phyloP scores from a whole-genome alignment of 2,113 vertebrate species.

The Syngnathoides biaculeatus region DNA sequence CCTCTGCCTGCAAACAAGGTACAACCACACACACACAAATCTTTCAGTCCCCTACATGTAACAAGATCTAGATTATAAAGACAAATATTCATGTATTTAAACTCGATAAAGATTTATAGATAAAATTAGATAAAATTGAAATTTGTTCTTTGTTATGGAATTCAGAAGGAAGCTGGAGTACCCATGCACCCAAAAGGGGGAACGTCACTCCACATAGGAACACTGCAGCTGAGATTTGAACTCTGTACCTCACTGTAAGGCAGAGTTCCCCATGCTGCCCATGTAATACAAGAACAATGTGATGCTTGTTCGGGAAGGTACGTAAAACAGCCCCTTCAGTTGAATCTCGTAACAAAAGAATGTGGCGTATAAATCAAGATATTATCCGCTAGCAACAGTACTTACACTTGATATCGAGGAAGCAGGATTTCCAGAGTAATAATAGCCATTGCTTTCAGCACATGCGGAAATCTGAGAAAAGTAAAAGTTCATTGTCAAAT shows the following conservation, averaged over 20 bases:
- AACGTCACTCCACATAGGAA: no score
- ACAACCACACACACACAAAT: constrained; percentile 8
- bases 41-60: background rate
- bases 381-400: background rate
- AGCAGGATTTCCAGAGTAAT: constrained; percentile 59
- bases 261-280: no score
- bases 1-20: constrained; percentile 74
- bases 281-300: background rate
- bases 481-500: background rate
- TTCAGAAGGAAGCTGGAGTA: no score
- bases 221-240: no score
- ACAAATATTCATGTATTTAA: no score
- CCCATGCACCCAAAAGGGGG: no score
- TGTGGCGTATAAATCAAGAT: background rate
- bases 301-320: background rate
- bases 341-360: background rate
- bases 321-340: no score
- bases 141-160: no score
- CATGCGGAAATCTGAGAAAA: constrained; percentile 43
- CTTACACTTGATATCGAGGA: constrained; percentile 79
- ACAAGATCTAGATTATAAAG: background rate
- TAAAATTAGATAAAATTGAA: no score
- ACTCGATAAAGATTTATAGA: no score
- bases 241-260: no score
- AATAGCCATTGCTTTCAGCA: constrained; percentile 83